Conservation (phyloP, 2,888 invertebrate genomes). For the Taenaris catops region DNA sequence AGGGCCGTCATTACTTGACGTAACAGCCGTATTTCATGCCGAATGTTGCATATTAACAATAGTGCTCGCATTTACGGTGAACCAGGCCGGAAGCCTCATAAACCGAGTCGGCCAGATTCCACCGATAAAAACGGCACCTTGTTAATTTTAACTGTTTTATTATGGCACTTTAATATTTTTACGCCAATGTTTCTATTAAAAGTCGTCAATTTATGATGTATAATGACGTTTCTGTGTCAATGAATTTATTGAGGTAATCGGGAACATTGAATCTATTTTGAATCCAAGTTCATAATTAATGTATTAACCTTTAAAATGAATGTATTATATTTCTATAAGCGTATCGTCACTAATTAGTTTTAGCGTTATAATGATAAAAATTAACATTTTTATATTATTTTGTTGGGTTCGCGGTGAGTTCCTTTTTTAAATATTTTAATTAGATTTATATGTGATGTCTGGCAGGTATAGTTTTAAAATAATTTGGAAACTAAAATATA, state of each 20-base stretch:
- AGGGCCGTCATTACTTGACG: conserved; percentile 42
- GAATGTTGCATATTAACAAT: conserved; percentile 44
- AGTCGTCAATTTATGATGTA: conserved; percentile 26
- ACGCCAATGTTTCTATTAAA: conserved; percentile 40
- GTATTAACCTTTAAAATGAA: conserved; percentile 2
- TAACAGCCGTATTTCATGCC: conserved; percentile 52
- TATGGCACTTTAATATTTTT: conserved; percentile 59
- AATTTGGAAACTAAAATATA: too few species aligned
- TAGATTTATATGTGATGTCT: too few species aligned
- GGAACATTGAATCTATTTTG: conserved; percentile 1
- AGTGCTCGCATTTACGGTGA: conserved; percentile 51
- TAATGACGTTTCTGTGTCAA: conserved; percentile 16
- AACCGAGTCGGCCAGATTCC: conserved; percentile 62
- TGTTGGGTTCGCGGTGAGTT: not conserved
- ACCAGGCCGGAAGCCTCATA: conserved; percentile 63
- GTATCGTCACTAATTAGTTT: conserved; percentile 15
- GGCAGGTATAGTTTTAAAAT: too few species aligned
- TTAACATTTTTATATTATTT: not conserved
- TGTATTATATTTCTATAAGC: conserved; percentile 1
- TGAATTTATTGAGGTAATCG: conserved; percentile 7
- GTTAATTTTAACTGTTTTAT: conserved; percentile 71
- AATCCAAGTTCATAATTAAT: not conserved
- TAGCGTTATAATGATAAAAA: conserved; percentile 9
- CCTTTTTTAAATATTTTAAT: too few species aligned
- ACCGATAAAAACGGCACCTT: conserved; percentile 69